A percentile compares a stretch with the other conserved stretches of the same genome.
Evolutionary conservation across 2,888 invertebrate genomes (phyloP).

Genomic region (Agrilus cyanescens): DNA sequence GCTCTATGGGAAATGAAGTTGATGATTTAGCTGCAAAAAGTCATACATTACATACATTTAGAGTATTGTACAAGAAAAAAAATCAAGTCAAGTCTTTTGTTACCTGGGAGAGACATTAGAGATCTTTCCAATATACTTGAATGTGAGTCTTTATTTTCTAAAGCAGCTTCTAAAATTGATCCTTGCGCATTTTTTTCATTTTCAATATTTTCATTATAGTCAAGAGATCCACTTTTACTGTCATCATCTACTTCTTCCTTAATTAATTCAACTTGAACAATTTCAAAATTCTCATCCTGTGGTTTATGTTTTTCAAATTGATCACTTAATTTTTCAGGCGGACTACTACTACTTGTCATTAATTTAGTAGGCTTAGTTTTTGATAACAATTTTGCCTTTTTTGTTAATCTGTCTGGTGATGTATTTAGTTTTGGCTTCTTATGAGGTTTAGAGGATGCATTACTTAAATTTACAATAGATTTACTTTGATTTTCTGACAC

Average conservation of each 20-base stretch:
- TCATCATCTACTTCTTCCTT: conserved; percentile 18
- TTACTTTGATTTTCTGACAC: conserved; percentile 6
- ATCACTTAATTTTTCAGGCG: conserved; percentile 1
- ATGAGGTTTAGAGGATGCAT: background rate
- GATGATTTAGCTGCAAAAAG: no score
- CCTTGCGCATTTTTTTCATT: conserved; percentile 21
- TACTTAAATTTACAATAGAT: background rate
- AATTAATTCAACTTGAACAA: conserved; percentile 20
- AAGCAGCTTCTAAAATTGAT: conserved; percentile 31
- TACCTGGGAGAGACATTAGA: conserved; percentile 25
- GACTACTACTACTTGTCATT: background rate
- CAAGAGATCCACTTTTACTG: conserved; percentile 23
- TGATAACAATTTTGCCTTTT: background rate
- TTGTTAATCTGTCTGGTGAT: conserved; percentile 1
- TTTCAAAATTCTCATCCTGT: conserved; percentile 14
- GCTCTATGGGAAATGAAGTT: no score
- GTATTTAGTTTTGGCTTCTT: conserved; percentile 1
- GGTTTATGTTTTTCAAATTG: no score
- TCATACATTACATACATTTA: no score
- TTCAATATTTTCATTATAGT: conserved; percentile 19
- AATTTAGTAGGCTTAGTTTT: conserved; percentile 1
- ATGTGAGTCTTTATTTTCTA: conserved; percentile 27
- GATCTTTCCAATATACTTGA: conserved; percentile 33
- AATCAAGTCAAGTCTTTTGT: no score
- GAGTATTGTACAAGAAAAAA: no score